phyloP scores from a whole-genome alignment of 2,113 vertebrate genomes.

The Campylomormyrus numenius region DNA sequence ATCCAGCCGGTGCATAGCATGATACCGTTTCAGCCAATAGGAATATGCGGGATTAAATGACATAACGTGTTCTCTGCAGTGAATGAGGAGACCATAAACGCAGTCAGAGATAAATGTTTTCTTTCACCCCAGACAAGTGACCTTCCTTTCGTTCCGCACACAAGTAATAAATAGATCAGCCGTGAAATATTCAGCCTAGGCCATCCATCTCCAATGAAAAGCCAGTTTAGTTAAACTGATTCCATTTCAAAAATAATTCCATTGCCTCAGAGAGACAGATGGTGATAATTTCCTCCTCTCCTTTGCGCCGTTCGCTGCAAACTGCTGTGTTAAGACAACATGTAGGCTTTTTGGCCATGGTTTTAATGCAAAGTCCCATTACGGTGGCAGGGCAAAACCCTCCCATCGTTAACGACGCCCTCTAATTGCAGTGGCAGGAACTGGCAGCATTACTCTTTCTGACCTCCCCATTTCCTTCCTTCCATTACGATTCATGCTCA shows the following conservation, averaged over 20 bases:
- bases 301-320: background rate
- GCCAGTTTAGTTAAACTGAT: background rate
- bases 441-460: background rate
- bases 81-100: background rate
- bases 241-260: conserved; percentile 4
- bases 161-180: conserved; percentile 11
- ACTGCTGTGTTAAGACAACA: background rate
- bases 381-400: background rate
- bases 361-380: background rate
- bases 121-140: conserved; percentile 13
- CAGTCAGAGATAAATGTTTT: background rate
- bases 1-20: background rate
- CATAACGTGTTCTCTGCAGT: background rate
- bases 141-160: background rate
- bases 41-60: background rate
- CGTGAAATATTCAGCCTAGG: conserved; percentile 10
- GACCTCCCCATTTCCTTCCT: background rate
- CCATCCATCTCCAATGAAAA: conserved; percentile 5
- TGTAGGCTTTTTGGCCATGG: background rate
- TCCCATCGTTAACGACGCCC: background rate
- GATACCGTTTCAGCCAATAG: background rate
- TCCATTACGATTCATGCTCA: background rate
- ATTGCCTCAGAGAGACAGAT: background rate
- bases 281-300: background rate
- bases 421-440: background rate